Conservation (phyloP, 2,797 vertebrate species). For the Dendrocincla fuliginosa region DNA sequence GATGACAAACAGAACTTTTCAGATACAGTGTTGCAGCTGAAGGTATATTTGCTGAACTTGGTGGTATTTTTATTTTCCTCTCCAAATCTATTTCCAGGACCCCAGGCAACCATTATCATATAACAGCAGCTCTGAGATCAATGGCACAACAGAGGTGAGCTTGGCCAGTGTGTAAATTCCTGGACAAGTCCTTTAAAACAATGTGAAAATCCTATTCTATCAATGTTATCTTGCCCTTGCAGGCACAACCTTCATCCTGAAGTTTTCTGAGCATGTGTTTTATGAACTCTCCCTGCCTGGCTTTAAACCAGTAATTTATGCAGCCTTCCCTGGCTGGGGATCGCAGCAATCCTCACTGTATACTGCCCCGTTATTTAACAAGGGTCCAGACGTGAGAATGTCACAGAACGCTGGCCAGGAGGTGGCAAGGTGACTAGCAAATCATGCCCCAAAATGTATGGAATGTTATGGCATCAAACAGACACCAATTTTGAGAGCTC, state of each 20-base stretch:
- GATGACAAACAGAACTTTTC: background rate
- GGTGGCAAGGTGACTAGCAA: background rate
- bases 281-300: background rate
- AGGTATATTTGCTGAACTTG: background rate
- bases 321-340: background rate
- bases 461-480: background rate
- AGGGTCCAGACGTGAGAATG: background rate
- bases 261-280: background rate
- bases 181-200: background rate
- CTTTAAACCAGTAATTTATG: conserved; percentile 2
- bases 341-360: background rate
- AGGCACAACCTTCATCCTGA: background rate
- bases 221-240: background rate
- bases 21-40: background rate
- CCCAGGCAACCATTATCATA: background rate
- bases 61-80: background rate
- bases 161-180: background rate
- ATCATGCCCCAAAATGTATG: background rate
- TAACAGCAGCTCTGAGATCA: background rate
- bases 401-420: background rate
- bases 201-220: background rate
- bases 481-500: background rate
- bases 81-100: background rate
- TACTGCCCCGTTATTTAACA: background rate
- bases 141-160: background rate